Evolutionary conservation across 2,113 vertebrate species (phyloP), one percentile per base, ranked within the genome.

Genomic region (Junco hyemalis): DNA sequence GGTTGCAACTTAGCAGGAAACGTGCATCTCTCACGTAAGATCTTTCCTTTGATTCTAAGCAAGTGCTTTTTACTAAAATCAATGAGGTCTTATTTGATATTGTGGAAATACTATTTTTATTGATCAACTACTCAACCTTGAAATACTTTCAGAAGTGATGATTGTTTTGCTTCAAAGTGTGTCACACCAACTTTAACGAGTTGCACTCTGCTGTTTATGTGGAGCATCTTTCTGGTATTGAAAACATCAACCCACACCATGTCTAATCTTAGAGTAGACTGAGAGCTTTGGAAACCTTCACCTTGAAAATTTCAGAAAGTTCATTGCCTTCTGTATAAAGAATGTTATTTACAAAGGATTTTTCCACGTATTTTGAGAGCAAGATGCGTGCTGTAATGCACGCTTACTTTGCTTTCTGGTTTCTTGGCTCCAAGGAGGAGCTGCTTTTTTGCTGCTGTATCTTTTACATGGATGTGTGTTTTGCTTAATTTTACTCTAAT

Each of bases 1-100:
- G 50, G 66, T 82, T 93, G 89, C 80, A 88, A 35, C 80, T 94
- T 23, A 73, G 47, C 54, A 73, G 76, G 79, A 94, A 94, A 80
- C 10, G 2, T 76, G 20, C 5, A 73, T 53, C 42, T 93, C 56
- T 82, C 53, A 61, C 57, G 3, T 56, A 80, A 51, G 25, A 68
- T 94, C 90, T 88, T 96, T 94, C 57, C 59, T 90, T 96, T 72
- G 88, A 50, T 82, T 86, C 42, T 71, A 70, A 60, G 40, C 29
- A 42, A 81, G 40, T 68, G 11, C 36, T 77, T 91, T 90, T 77
- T 89, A 18, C 18, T 69, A 21, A 69, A 36, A 73, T 72, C 20
- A 47, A 4, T 14, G 23, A 56, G 19, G 53, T 8, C 12, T 60
- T 36, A 35, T 26, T 60, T 8, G 14, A 57, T 71, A 36, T 36